Percentiles rank a stretch among this genome's conserved stretches.
Evolutionary conservation across 2,888 invertebrate genomes (phyloP).

Genomic region (Calliphora vomitoria): DNA sequence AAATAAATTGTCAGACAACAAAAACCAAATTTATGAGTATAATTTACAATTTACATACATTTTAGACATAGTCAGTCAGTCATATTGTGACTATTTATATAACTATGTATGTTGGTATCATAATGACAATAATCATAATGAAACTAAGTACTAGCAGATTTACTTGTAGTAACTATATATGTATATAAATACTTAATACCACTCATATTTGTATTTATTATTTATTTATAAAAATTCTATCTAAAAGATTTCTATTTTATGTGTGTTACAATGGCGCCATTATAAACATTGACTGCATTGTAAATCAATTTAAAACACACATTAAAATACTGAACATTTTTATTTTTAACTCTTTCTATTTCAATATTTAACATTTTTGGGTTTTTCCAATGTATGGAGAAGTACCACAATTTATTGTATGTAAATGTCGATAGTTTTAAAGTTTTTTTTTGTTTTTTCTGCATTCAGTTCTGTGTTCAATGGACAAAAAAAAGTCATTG

Average conservation of each 20-base stretch:
- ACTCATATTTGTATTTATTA: constrained; percentile 15
- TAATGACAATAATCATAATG: constrained; percentile 12
- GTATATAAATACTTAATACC: neutral
- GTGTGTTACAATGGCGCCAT: constrained; percentile 70
- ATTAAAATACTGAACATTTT: constrained; percentile 43
- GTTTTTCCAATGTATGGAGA: neutral
- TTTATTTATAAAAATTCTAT: constrained; percentile 11
- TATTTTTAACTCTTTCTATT: constrained; percentile 34
- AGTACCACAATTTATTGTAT: constrained; percentile 48
- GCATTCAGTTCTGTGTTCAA: constrained; percentile 14
- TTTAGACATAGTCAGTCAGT: neutral
- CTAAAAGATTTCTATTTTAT: constrained; percentile 37
- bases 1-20: constrained; percentile 30
- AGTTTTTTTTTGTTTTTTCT: constrained; percentile 38
- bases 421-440: constrained; percentile 55
- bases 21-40: constrained; percentile 56
- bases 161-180: neutral
- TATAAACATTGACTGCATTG: constrained; percentile 72
- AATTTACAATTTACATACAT: constrained; percentile 37
- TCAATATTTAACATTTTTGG: constrained; percentile 50
- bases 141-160: constrained; percentile 16
- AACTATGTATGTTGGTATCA: constrained; percentile 12
- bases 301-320: constrained; percentile 69
- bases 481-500: constrained; percentile 19
- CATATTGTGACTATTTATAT: neutral